phyloP scores from a whole-genome alignment of 2,888 invertebrate genomes.

The Pterostichus niger region DNA sequence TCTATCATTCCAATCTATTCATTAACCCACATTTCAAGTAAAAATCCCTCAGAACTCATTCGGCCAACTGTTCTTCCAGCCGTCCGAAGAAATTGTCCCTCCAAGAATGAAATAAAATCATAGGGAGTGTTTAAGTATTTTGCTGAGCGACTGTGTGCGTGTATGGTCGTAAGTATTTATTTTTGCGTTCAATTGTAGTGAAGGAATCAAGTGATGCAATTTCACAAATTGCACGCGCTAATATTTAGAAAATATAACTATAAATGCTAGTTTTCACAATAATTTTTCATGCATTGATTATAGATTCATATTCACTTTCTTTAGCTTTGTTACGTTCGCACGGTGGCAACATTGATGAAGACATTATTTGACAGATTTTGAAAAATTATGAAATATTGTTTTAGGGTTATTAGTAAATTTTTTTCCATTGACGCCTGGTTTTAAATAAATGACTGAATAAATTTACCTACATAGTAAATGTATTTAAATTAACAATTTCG shows the following conservation, averaged over 20 bases:
- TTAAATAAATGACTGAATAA: too few relatives aligned
- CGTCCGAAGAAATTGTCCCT: slow-evolving; percentile 6
- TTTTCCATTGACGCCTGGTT: too few relatives aligned
- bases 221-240: slow-evolving; percentile 49
- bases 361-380: background rate
- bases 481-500: too few relatives aligned
- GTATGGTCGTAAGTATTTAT: slow-evolving; percentile 62
- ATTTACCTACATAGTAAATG: too few relatives aligned
- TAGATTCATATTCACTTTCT: slow-evolving; percentile 27
- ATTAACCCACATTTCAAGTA: background rate
- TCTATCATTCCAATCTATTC: slow-evolving; percentile 5
- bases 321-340: slow-evolving; percentile 1
- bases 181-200: slow-evolving; percentile 62
- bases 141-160: slow-evolving; percentile 54
- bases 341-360: background rate
- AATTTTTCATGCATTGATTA: slow-evolving; percentile 52
- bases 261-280: slow-evolving; percentile 66
- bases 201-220: slow-evolving; percentile 61
- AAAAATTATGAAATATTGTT: background rate
- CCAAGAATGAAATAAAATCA: too few relatives aligned
- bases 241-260: slow-evolving; percentile 63
- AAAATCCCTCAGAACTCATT: slow-evolving; percentile 11
- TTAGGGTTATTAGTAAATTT: background rate
- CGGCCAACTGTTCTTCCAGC: slow-evolving; percentile 36
- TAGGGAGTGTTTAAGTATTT: background rate